Evolutionary conservation across 2,797 vertebrate species (phyloP).

Genomic region (Sebastes minor): DNA sequence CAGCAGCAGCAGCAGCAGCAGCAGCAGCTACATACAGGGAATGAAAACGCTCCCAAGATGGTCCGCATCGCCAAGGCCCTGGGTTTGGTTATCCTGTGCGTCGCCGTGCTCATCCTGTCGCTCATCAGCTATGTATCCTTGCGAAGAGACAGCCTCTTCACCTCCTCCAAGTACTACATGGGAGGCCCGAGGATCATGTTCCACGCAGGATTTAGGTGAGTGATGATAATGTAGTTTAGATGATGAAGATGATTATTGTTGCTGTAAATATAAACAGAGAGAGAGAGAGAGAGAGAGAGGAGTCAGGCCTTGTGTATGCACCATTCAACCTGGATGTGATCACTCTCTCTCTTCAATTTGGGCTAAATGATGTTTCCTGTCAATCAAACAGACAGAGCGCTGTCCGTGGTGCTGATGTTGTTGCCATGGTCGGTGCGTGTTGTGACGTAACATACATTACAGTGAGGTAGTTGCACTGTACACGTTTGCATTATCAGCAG

Average conservation of each 20-base stretch:
- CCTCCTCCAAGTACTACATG: slow-evolving; percentile 88
- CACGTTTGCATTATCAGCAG: not conserved
- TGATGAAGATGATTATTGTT: not conserved
- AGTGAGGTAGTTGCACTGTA: not conserved
- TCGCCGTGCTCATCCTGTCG: slow-evolving; percentile 93
- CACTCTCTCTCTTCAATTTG: not conserved
- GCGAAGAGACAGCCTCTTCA: slow-evolving; percentile 94
- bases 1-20: slow-evolving; percentile 27
- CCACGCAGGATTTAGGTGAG: slow-evolving; percentile 96
- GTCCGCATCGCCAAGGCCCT: slow-evolving; percentile 95
- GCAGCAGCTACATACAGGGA: slow-evolving; percentile 47
- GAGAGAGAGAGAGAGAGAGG: not conserved
- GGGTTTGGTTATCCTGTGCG: slow-evolving; percentile 93
- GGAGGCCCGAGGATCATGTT: slow-evolving; percentile 96
- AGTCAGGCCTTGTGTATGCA: slow-evolving; percentile 26
- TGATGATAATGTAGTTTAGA: slow-evolving; percentile 8
- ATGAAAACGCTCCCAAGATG: slow-evolving; percentile 87
- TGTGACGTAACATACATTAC: not conserved
- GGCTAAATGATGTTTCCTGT: not conserved
- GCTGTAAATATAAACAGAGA: slow-evolving; percentile 34
- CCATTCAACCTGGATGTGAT: slow-evolving; percentile 2
- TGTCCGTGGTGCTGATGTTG: slow-evolving; percentile 65
- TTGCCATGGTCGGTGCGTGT: not conserved
- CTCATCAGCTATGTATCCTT: slow-evolving; percentile 98
- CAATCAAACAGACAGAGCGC: slow-evolving; percentile 25